Percentiles rank a stretch among this genome's conserved stretches.
These are phyloP conservation scores for Pararge aegeria DNA, from an alignment of 1,140 invertebrate species.

Conservation along the genomic window DNA sequence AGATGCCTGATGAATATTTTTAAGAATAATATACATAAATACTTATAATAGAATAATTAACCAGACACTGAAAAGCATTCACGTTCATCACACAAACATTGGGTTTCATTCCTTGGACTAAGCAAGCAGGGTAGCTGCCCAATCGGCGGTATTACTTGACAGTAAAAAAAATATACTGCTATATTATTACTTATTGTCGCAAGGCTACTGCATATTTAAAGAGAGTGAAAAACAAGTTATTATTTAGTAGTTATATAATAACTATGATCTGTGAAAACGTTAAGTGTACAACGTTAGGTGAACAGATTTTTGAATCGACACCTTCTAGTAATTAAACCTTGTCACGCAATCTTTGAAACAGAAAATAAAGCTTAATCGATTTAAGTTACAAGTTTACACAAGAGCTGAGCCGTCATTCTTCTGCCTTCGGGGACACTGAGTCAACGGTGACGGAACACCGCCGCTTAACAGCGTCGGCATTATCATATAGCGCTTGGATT, in stretches of 20 bases:
- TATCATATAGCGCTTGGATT: constrained; percentile 49
- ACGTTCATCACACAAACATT: too few species aligned
- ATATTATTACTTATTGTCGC: too few species aligned
- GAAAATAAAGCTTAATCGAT: constrained; percentile 69
- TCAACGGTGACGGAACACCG: background rate
- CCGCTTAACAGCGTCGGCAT: constrained; percentile 15
- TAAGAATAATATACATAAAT: too few species aligned
- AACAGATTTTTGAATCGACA: constrained; percentile 71
- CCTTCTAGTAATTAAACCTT: constrained; percentile 67
- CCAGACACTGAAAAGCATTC: too few species aligned
- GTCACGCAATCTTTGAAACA: constrained; percentile 63
- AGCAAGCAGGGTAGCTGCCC: too few species aligned
- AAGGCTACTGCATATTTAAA: background rate
- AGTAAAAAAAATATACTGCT: too few species aligned
- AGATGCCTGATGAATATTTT: too few species aligned
- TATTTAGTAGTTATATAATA: constrained; percentile 46
- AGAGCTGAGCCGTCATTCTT: constrained; percentile 44
- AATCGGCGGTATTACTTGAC: too few species aligned
- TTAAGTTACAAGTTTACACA: constrained; percentile 55
- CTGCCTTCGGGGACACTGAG: constrained; percentile 5
- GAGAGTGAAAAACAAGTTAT: constrained; percentile 24
- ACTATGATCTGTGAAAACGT: constrained; percentile 65
- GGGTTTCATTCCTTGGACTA: too few species aligned
- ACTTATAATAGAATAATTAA: too few species aligned
- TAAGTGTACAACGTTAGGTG: constrained; percentile 50